Evolutionary conservation across 1,140 invertebrate genomes (phyloP), one percentile per base, ranked within the genome.

Genomic region (Choristoneura fumiferana): DNA sequence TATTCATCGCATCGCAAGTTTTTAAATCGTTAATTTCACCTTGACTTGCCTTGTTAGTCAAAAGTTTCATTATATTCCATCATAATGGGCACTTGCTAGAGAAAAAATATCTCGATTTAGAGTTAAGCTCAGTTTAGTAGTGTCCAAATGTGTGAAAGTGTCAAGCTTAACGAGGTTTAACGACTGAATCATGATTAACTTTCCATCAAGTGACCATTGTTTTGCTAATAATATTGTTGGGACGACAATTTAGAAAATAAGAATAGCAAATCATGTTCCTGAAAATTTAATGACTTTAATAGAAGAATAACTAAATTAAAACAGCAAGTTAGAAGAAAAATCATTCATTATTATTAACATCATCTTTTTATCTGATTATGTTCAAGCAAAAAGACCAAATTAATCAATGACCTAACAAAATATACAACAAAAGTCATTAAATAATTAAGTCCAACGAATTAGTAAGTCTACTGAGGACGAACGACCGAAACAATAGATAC

Each of bases 281-380:
- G 86, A 84, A 87, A 88, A 87, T 89, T 89, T 89, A 87, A 87
- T 89, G 86, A 89, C 86, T 89, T 89, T 89, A 89, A 88, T 88
- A 87, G 81, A 87, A 87, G 81, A 84, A 83, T 88, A 88, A 89
- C 84, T 89, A 89, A 89, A 89, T 89, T 89, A 89, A 89, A 89
- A 89, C 86, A 89, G 86, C 84, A 84, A 87, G 81, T 85, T 85
- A 87, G 74, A 87, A 88, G 77, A 84, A 87, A 85, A 84, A 84
- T 78, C 70, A 83, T 78, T 84, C 76, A 85, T 84, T 75, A 85
- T 84, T 75, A 81, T 77, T 84, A 88, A 87, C 81, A 84, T 77
- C 70, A 78, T 84, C 71, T 84, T 80, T 73, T 80, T 73, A 80
- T 83, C 78, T 76, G 75, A 85, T 85, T 85, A 81, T 74, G 73